phyloP scores from a whole-genome alignment of 2,888 invertebrate species.

The Suillia variegata region DNA sequence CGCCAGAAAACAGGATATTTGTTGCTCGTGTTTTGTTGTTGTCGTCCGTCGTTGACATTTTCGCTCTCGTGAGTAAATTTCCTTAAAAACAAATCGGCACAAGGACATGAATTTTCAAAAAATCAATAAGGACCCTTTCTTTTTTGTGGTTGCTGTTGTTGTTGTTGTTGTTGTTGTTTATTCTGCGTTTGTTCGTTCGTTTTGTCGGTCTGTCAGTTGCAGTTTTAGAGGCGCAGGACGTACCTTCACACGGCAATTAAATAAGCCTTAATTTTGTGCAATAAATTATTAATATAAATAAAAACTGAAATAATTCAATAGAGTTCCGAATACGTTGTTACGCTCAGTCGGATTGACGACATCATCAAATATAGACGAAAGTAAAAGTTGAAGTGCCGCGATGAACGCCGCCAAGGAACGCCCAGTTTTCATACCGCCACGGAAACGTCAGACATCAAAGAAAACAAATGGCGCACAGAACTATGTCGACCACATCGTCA shows the following conservation, averaged over 20 bases:
- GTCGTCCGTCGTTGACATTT: neutral
- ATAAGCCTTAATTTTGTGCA: too few species aligned
- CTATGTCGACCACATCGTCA: constrained; percentile 70
- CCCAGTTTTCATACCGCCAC: constrained; percentile 67
- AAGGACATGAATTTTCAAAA: constrained; percentile 51
- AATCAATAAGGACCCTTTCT: constrained; percentile 57
- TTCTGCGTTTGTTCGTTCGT: too few species aligned
- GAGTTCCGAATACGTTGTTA: too few species aligned
- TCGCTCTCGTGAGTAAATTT: neutral
- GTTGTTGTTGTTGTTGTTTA: too few species aligned
- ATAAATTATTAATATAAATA: too few species aligned
- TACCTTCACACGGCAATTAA: too few species aligned
- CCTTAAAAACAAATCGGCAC: constrained; percentile 41
- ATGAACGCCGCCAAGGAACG: constrained; percentile 52
- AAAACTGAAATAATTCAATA: too few species aligned
- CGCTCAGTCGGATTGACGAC: neutral
- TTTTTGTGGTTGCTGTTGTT: too few species aligned
- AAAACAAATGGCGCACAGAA: constrained; percentile 64
- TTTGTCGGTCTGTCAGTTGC: too few species aligned
- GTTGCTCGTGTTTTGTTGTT: constrained; percentile 1
- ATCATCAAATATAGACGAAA: neutral
- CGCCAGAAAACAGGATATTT: neutral
- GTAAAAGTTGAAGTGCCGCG: too few species aligned
- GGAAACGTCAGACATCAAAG: constrained; percentile 65
- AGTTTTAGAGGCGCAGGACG: too few species aligned